Conservation (phyloP, 2,113 vertebrate species). For the Balaeniceps rex region DNA sequence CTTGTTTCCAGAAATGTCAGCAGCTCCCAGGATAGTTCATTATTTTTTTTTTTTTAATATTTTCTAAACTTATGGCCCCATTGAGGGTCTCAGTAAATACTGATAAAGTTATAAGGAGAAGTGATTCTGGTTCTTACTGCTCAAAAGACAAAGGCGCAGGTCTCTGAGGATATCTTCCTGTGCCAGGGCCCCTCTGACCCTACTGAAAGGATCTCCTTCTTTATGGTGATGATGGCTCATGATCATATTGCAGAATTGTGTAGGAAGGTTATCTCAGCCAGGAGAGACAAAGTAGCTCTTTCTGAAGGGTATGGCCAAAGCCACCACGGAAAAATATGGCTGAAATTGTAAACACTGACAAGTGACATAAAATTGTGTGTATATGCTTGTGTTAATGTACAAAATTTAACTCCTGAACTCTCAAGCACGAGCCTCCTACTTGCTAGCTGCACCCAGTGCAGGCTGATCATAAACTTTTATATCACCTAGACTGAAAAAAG, state of each 20-base stretch:
- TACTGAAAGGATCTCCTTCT: neutral
- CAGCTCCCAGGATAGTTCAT: neutral
- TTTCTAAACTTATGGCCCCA: neutral
- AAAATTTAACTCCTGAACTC: neutral
- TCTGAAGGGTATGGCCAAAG: neutral
- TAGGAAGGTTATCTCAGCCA: neutral
- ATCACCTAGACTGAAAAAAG: neutral
- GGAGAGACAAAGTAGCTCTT: neutral
- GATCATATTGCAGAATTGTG: neutral
- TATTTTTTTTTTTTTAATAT: neutral
- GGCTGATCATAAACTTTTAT: neutral
- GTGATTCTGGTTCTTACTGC: neutral
- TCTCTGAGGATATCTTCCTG: neutral
- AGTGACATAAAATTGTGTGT: neutral
- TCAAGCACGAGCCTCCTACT: neutral
- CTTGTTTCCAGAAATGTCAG: neutral
- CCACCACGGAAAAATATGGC: neutral
- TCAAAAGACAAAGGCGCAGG: neutral
- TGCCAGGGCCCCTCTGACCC: neutral
- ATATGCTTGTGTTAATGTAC: neutral
- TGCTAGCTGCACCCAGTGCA: neutral
- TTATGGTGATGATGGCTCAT: accelerated
- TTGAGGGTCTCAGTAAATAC: neutral
- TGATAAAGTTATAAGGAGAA: neutral
- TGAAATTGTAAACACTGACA: neutral